Evolutionary conservation across 1,140 invertebrate genomes (phyloP), one percentile per base, ranked within the genome.

Genomic region (Sarcophaga bullata): DNA sequence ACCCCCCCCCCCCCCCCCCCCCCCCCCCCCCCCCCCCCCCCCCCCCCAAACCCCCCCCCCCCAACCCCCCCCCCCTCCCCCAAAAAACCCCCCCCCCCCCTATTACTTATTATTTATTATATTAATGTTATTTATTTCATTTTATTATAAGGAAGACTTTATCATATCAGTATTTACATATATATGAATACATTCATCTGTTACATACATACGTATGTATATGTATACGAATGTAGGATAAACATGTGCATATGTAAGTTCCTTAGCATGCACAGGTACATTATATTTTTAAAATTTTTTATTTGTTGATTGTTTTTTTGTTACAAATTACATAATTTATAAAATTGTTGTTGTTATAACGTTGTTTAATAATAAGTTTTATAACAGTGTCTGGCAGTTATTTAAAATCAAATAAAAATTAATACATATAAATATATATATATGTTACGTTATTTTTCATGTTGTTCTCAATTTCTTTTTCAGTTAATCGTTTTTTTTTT

Each of bases 401-500:
- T 68, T 68, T 17, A 58, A 68, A 19, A 37, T 37, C 4, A 37
- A 37, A 37, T 37, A 37, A 37, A 37, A 37, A 37, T 37, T 1
- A 37, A 37, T 37, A 37, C 25, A 37, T 37, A 37, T 37, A 68
- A 2, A 25, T 19, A 19, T 0, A 4, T 68, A 19, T 8, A 58
- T 58, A 58, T 58, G 15, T 58, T 11, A 58, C 13, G 54, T 58
- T 58, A 58, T 37, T 37, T 37, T 37, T 37, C 54, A n/a, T n/a
- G n/a, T 58, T 58, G n/a, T 52, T 52, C 15, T 62, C 9, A 19
- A 68, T 37, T 37, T 37, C n/a, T 68, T 62, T 62, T 17, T 46
- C 19, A 58, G n/a, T 19, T 68, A n/a, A n/a, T n/a, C n/a, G n/a
- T 68, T 19, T 68, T 19, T 68, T 68, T 68, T n/a, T 62, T 62